Conservation (phyloP, 2,797 vertebrate species). For the Philypnodon macrostomus region DNA sequence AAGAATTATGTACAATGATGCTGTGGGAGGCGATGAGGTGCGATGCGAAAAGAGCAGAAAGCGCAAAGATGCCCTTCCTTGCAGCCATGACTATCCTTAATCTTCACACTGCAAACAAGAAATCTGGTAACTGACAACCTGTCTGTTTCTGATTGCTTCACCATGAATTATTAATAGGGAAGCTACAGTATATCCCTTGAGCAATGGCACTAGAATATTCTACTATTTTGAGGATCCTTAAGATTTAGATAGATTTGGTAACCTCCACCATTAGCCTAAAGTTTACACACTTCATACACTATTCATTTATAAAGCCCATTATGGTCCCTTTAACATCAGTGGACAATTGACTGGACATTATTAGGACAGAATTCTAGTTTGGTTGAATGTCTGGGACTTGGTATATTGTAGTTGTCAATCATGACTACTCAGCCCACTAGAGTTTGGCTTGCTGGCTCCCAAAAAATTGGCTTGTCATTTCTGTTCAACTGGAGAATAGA, state of each 20-base stretch:
- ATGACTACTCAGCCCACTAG: constrained; percentile 40
- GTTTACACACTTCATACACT: too few species aligned
- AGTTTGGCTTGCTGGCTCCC: constrained; percentile 35
- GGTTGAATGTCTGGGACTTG: constrained; percentile 42
- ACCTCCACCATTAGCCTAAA: too few species aligned
- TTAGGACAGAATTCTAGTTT: constrained; percentile 42
- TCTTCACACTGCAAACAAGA: constrained; percentile 47
- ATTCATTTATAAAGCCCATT: too few species aligned
- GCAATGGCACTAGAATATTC: constrained; percentile 41
- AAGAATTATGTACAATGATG: constrained; percentile 32
- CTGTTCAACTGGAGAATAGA: constrained; percentile 16
- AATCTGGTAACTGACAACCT: constrained; percentile 70
- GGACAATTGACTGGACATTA: constrained; percentile 32
- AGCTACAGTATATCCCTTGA: constrained; percentile 49
- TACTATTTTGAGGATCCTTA: constrained; percentile 53
- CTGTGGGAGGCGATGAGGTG: constrained; percentile 14
- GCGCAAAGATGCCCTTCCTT: constrained; percentile 36
- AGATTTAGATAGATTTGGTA: too few species aligned
- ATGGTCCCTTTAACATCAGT: too few species aligned
- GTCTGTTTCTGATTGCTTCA: constrained; percentile 62
- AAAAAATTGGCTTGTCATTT: constrained; percentile 48
- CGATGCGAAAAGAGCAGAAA: constrained; percentile 17
- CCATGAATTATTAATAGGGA: constrained; percentile 74
- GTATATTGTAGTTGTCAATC: constrained; percentile 48
- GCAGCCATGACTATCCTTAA: constrained; percentile 37